Conservation (phyloP, 2,888 invertebrate genomes). For the Drosophila macrospina region DNA sequence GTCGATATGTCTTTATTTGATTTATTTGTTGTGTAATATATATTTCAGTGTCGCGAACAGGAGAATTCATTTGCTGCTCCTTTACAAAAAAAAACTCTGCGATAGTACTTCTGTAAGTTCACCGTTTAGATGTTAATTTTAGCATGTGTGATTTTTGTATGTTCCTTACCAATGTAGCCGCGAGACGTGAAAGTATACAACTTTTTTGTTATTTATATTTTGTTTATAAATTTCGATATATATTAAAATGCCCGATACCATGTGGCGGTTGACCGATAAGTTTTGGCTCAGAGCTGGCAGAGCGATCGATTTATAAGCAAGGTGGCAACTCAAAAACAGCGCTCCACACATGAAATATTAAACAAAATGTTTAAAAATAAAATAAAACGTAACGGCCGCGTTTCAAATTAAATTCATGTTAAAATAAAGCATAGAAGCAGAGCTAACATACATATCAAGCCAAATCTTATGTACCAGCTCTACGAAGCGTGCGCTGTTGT, state of each 20-base stretch:
- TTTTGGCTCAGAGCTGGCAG: slow-evolving; percentile 33
- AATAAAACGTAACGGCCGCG: slow-evolving; percentile 57
- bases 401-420: slow-evolving; percentile 52
- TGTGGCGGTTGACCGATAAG: slow-evolving; percentile 37
- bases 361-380: slow-evolving; percentile 73
- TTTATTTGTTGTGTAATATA: slow-evolving; percentile 79
- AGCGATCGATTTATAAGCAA: slow-evolving; percentile 19
- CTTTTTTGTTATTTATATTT: slow-evolving; percentile 53
- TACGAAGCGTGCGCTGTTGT: slow-evolving; percentile 45
- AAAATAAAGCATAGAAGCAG: slow-evolving; percentile 21
- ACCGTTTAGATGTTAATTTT: slow-evolving; percentile 31
- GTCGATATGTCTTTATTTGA: slow-evolving; percentile 62
- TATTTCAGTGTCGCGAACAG: slow-evolving; percentile 66
- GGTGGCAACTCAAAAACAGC: slow-evolving; percentile 39
- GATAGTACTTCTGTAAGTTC: slow-evolving; percentile 43
- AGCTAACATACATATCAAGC: slow-evolving; percentile 48
- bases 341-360: slow-evolving; percentile 55
- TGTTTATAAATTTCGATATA: slow-evolving; percentile 57
- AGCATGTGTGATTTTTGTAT: slow-evolving; percentile 23
- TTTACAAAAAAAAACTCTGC: slow-evolving; percentile 23
- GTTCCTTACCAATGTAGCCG: slow-evolving; percentile 11
- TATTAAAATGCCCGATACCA: slow-evolving; percentile 29
- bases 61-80: slow-evolving; percentile 51
- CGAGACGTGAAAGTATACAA: slow-evolving; percentile 15
- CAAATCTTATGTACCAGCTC: slow-evolving; percentile 29